phyloP scores from a whole-genome alignment of 1,140 invertebrate genomes.

The Eubasilissa regina region DNA sequence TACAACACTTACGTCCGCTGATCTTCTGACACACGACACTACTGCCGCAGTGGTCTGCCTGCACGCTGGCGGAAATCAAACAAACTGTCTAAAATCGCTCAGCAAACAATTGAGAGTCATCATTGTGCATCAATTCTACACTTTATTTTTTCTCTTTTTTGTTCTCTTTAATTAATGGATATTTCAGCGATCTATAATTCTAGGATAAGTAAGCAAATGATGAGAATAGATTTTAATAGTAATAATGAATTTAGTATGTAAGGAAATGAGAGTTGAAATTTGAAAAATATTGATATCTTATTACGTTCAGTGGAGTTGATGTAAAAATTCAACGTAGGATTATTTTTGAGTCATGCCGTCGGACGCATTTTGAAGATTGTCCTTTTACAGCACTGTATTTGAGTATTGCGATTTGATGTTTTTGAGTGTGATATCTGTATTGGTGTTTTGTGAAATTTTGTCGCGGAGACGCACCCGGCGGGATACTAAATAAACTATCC shows the following conservation, averaged over 20 bases:
- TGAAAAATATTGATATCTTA: constrained; percentile 37
- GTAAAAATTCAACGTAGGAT: constrained; percentile 36
- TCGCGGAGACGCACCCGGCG: not conserved
- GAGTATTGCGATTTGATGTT: constrained; percentile 34
- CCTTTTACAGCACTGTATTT: constrained; percentile 27
- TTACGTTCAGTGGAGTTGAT: constrained; percentile 19
- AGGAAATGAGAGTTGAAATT: constrained; percentile 28
- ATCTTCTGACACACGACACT: constrained; percentile 29
- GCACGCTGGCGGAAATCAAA: constrained; percentile 36
- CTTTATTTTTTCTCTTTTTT: constrained; percentile 23
- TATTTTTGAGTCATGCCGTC: constrained; percentile 23
- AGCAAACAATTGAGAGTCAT: not conserved
- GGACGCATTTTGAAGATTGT: not conserved
- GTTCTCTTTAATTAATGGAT: constrained; percentile 32
- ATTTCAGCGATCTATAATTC: constrained; percentile 22
- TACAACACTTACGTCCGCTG: constrained; percentile 7
- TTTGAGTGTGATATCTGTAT: constrained; percentile 35
- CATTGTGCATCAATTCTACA: constrained; percentile 10
- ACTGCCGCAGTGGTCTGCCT: constrained; percentile 26
- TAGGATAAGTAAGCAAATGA: constrained; percentile 40
- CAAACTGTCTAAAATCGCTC: not conserved
- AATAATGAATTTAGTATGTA: constrained; percentile 23
- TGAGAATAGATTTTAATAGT: constrained; percentile 25
- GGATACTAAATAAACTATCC: not conserved
- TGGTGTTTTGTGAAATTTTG: constrained; percentile 26